Evolutionary conservation across 1,140 invertebrate species (phyloP), one percentile per base, ranked within the genome.

Genomic region (Palaemon carinicauda): DNA sequence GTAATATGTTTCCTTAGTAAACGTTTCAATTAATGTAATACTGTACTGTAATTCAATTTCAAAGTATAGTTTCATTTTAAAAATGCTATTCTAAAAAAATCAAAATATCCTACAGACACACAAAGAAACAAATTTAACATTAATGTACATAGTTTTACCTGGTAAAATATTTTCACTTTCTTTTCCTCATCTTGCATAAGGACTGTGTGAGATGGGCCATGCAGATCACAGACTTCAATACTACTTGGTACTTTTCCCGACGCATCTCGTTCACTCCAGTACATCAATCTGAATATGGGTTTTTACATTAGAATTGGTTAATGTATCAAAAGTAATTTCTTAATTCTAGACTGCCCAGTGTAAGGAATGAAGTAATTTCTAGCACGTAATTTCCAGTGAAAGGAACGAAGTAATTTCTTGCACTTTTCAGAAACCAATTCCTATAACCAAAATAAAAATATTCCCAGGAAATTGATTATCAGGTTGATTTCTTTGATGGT

Each of bases 221-320:
- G 51, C 41, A 56, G 71, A 54, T 71, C 19, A 56, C 79, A 60
- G 52, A 56, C 75, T 31, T 83, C 31, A 24, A 83, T 52, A 77
- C 29, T 83, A 19, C 82, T 83, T 17, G 71, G 71, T 9, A 75
- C 81, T 19, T 24, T 33, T 60, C 73, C 53, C 4, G 31, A 29
- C 31, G 51, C 69, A 50, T 73, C 71, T 54, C 15, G n/a, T 51
- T 88, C 80, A 50, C 75, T 83, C 87, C 87, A 88, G 24, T 88
- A 88, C 81, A 88, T 7, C 17, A 52, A n/a, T 24, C 87, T 88
- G 87, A 19, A 65, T 17, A 77, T 50, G 33, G 19, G 1, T 2
- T n/a, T 19, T 24, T 12, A 51, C 12, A 77, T 24, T 5, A 31
- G 4, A 21, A 50, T 77, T n/a, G n/a, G n/a, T n/a, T n/a, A 4